These are phyloP conservation scores for Diplogasteroides magnus DNA, from an alignment of 1,140 invertebrate species.

Conservation along the genomic window DNA sequence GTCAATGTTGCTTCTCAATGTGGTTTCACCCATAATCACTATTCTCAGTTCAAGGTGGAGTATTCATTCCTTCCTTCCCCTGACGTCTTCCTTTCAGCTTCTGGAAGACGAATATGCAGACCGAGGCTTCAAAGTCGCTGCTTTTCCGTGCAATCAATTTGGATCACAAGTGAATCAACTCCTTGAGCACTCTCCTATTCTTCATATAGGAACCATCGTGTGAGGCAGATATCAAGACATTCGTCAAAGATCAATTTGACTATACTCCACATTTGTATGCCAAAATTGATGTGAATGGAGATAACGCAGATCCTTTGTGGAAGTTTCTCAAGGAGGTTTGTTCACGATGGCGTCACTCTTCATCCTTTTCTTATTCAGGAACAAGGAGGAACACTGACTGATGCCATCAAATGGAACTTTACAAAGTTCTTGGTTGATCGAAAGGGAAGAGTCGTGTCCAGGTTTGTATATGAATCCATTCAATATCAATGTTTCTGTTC, in stretches of 20 bases:
- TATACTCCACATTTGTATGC: conserved; percentile 44
- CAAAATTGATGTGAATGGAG: conserved; percentile 45
- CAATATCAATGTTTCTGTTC: too few species aligned
- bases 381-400: conserved; percentile 54
- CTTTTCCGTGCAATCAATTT: conserved; percentile 47
- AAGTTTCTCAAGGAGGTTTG: conserved; percentile 57
- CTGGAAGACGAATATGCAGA: conserved; percentile 41
- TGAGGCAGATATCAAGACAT: conserved; percentile 36
- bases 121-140: conserved; percentile 37
- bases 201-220: conserved; percentile 47
- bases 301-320: conserved; percentile 38
- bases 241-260: conserved; percentile 55
- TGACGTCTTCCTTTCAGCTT: too few species aligned
- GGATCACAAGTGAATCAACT: conserved; percentile 26
- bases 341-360: too few species aligned
- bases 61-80: too few species aligned
- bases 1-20: conserved; percentile 41
- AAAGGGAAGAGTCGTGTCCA: conserved; percentile 71
- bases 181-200: conserved; percentile 53
- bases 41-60: conserved; percentile 40
- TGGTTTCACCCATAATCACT: conserved; percentile 39
- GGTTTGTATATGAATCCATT: too few species aligned
- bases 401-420: conserved; percentile 82
- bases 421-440: conserved; percentile 87
- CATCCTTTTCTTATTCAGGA: too few species aligned